phyloP scores from a whole-genome alignment of 2,113 vertebrate genomes.

The Pterophyllum scalare region DNA sequence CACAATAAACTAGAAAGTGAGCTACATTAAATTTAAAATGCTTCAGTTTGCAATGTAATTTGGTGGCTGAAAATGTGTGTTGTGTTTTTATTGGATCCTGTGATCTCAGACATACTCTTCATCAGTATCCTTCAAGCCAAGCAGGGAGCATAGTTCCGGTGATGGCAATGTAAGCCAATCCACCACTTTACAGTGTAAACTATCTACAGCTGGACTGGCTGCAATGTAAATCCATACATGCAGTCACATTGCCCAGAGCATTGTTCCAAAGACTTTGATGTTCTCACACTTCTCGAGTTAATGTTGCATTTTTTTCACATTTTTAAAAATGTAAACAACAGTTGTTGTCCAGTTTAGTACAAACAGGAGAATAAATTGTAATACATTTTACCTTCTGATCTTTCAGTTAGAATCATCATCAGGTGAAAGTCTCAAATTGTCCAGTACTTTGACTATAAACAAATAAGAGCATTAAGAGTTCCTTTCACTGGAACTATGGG shows the following conservation, averaged over 20 bases:
- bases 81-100: not conserved
- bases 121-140: not conserved
- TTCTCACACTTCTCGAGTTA: not conserved
- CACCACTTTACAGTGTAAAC: not conserved
- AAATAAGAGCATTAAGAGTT: no score
- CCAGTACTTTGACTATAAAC: not conserved
- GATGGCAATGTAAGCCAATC: not conserved
- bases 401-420: no score
- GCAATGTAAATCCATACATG: not conserved
- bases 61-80: not conserved
- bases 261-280: not conserved
- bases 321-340: no score
- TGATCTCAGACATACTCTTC: not conserved
- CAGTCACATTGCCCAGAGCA: not conserved
- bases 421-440: no score
- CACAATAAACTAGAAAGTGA: not conserved
- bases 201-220: not conserved
- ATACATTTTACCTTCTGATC: no score
- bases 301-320: no score
- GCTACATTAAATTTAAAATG: not conserved
- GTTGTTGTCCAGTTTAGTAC: no score
- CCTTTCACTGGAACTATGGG: no score
- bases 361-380: no score
- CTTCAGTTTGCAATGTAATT: not conserved
- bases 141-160: not conserved